Percentiles rank a stretch among this genome's conserved stretches.
These are phyloP conservation scores for Cherax destructor DNA, from an alignment of 1,140 invertebrate species.

Conservation along the genomic window DNA sequence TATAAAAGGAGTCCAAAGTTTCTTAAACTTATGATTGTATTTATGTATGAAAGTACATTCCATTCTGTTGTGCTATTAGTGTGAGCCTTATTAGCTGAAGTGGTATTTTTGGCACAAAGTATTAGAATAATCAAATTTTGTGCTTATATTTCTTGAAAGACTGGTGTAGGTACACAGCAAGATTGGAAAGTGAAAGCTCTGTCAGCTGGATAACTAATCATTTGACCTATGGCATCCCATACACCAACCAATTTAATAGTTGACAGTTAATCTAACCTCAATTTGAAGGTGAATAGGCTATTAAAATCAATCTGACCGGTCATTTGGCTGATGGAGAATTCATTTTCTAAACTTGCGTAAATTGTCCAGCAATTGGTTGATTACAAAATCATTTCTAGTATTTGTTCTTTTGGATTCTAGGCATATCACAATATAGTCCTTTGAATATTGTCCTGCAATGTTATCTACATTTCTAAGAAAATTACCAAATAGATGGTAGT, in stretches of 20 bases:
- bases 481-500: constrained; percentile 34
- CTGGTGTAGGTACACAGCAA: constrained; percentile 48
- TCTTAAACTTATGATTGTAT: constrained; percentile 62
- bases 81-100: constrained; percentile 40
- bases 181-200: not conserved
- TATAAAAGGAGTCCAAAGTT: constrained; percentile 53
- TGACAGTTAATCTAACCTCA: not conserved
- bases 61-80: constrained; percentile 29
- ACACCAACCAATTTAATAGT: not conserved
- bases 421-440: constrained; percentile 57
- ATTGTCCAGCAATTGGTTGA: constrained; percentile 55
- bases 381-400: constrained; percentile 58
- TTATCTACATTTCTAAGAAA: constrained; percentile 54
- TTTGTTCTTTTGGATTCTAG: constrained; percentile 50
- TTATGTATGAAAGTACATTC: constrained; percentile 40
- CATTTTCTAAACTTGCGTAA: constrained; percentile 18
- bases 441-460: constrained; percentile 54
- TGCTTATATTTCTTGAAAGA: constrained; percentile 63
- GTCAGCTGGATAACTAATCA: not conserved
- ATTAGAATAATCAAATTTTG: constrained; percentile 58
- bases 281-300: not conserved
- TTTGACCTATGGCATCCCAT: not conserved
- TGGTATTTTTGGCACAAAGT: constrained; percentile 53
- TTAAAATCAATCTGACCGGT: not conserved
- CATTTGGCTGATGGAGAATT: not conserved